phyloP scores from a whole-genome alignment of 2,888 invertebrate genomes.

The Elysia crispata region DNA sequence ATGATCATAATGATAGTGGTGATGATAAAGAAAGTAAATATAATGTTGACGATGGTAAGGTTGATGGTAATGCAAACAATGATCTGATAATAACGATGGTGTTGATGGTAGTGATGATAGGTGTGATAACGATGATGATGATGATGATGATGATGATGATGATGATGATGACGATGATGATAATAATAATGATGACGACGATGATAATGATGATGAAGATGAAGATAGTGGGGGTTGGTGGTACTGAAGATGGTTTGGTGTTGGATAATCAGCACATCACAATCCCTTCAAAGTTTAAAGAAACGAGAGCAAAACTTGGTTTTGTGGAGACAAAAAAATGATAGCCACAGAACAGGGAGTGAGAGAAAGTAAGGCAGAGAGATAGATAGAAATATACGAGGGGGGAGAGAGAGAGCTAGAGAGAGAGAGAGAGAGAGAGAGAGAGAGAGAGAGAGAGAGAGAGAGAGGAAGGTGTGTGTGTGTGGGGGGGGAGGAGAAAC shows the following conservation, averaged over 20 bases:
- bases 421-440: constrained; percentile 10
- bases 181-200: neutral
- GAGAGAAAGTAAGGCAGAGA: constrained; percentile 1
- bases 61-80: no score
- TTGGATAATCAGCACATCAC: no score
- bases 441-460: constrained; percentile 9
- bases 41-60: no score
- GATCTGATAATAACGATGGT: no score
- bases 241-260: no score
- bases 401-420: constrained; percentile 17
- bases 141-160: constrained; percentile 2
- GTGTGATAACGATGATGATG: neutral
- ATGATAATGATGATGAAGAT: constrained; percentile 14
- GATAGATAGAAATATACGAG: constrained; percentile 16
- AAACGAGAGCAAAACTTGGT: no score
- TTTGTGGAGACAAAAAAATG: no score
- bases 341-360: no score
- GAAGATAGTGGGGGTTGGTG: neutral
- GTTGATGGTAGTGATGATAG: no score
- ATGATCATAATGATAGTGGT: neutral
- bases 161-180: neutral
- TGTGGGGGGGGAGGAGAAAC: no score
- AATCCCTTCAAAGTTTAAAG: no score
- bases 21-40: neutral
- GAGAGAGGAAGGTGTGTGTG: neutral